phyloP scores from a whole-genome alignment of 2,888 invertebrate genomes.

The Dasysyrphus tricinctus region DNA sequence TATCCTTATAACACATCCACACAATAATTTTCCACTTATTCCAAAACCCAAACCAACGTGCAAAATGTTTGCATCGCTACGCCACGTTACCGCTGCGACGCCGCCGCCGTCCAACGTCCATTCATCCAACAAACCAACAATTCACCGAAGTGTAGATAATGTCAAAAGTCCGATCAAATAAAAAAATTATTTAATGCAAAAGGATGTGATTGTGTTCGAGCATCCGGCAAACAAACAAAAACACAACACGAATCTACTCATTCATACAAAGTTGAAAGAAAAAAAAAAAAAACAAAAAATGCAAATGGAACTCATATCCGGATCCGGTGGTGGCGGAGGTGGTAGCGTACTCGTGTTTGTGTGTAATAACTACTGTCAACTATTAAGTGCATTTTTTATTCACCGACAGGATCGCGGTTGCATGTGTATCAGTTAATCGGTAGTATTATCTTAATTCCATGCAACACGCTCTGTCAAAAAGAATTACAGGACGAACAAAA shows the following conservation, averaged over 20 bases:
- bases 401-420: constrained; percentile 53
- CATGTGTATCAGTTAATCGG: constrained; percentile 69
- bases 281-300: constrained; percentile 16
- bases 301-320: constrained; percentile 40
- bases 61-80: not conserved
- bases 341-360: not conserved
- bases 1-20: constrained; percentile 15
- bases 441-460: constrained; percentile 73
- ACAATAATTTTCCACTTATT: constrained; percentile 40
- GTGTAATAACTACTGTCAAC: constrained; percentile 6
- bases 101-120: not conserved
- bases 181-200: constrained; percentile 26
- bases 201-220: constrained; percentile 57
- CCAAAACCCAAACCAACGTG: constrained; percentile 11
- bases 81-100: not conserved
- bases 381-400: constrained; percentile 55
- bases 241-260: constrained; percentile 12
- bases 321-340: constrained; percentile 2
- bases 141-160: constrained; percentile 52
- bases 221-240: constrained; percentile 39
- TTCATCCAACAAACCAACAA: constrained; percentile 29
- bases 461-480: constrained; percentile 64
- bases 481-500: constrained; percentile 51
- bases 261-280: not conserved
- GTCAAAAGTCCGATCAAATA: constrained; percentile 52